These are phyloP conservation scores for Diachasmimorpha longicaudata DNA, from an alignment of 1,140 invertebrate species.

Conservation along the genomic window DNA sequence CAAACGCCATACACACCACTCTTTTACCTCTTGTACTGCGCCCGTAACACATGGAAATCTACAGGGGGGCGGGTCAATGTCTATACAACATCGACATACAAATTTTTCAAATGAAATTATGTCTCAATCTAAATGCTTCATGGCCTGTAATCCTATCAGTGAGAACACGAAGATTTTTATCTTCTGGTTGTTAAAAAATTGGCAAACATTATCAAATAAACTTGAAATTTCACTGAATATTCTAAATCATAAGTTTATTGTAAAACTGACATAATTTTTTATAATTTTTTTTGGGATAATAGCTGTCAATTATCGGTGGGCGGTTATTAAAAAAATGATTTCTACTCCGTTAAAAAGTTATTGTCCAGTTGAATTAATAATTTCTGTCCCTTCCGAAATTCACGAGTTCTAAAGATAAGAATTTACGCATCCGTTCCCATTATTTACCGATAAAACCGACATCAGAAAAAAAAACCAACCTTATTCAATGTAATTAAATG, in stretches of 20 bases:
- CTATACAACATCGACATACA: constrained; percentile 26
- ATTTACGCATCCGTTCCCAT: not conserved
- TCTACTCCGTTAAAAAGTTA: not conserved
- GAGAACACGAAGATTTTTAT: not conserved
- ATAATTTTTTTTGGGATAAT: too few species aligned
- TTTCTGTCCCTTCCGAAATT: not conserved
- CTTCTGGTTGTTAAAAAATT: too few species aligned
- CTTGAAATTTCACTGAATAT: too few species aligned
- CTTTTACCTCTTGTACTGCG: not conserved
- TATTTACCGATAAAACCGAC: not conserved
- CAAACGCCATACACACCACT: not conserved
- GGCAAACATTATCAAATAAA: not conserved
- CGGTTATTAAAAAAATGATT: not conserved
- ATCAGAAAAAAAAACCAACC: not conserved
- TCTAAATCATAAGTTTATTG: too few species aligned
- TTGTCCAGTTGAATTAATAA: not conserved
- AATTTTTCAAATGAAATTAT: not conserved
- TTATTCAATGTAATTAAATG: constrained; percentile 47
- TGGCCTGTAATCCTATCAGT: not conserved
- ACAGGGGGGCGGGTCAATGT: constrained; percentile 29
- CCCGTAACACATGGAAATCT: not conserved
- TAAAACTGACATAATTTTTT: too few species aligned
- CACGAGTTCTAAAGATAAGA: not conserved
- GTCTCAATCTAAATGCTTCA: not conserved
- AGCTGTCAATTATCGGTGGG: too few species aligned